Conservation (phyloP, 2,888 invertebrate species). For the Salpingus planirostris region DNA sequence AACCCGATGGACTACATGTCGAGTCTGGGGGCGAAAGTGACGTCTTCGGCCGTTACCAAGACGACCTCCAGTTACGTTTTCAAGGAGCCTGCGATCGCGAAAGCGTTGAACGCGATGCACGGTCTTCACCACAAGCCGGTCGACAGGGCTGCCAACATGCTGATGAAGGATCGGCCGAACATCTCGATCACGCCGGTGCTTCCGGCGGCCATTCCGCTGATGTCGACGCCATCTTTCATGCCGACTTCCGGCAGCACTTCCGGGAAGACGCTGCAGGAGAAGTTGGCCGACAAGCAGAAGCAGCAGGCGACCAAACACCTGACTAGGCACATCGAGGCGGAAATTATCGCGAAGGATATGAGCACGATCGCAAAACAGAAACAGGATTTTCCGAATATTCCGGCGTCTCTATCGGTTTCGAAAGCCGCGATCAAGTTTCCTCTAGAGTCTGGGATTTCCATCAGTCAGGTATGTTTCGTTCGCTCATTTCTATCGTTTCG, state of each 20-base stretch:
- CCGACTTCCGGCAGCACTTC: constrained; percentile 43
- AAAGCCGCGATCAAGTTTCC: constrained; percentile 38
- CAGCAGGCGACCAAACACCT: constrained; percentile 29
- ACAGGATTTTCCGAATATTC: constrained; percentile 33
- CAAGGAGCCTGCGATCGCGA: constrained; percentile 9
- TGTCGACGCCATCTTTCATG: constrained; percentile 38
- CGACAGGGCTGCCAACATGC: constrained; percentile 22
- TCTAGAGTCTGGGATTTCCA: constrained; percentile 34
- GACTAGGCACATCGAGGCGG: constrained; percentile 19
- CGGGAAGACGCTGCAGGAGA: constrained; percentile 59
- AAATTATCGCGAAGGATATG: constrained; percentile 17
- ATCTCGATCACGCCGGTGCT: constrained; percentile 43
- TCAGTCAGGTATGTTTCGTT: constrained; percentile 32
- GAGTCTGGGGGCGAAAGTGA: constrained; percentile 7
- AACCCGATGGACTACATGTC: constrained; percentile 5
- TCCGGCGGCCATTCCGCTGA: constrained; percentile 14
- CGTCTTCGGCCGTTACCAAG: constrained; percentile 5
- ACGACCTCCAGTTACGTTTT: constrained; percentile 13
- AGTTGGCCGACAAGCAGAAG: constrained; percentile 58
- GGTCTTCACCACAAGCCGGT: constrained; percentile 6
- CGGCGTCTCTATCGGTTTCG: constrained; percentile 47
- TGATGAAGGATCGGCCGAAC: constrained; percentile 41
- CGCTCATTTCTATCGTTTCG: constrained; percentile 1
- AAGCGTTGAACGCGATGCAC: constrained; percentile 1
- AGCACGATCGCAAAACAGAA: constrained; percentile 18